These are phyloP conservation scores for Papilio glaucus DNA, from an alignment of 1,140 invertebrate genomes.

Conservation along the genomic window DNA sequence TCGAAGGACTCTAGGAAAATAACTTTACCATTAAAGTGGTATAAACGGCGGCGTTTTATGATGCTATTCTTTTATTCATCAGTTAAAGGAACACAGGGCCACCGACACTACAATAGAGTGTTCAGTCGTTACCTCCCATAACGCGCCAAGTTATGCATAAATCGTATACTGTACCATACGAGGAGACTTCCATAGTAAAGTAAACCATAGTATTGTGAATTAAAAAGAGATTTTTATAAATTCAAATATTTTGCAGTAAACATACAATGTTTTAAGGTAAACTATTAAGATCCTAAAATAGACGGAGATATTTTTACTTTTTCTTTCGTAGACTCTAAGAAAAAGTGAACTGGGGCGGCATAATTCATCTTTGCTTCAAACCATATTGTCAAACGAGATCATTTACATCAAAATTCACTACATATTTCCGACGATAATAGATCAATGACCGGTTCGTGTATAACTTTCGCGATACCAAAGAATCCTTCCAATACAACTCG, in stretches of 20 bases:
- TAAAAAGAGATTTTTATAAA: neutral
- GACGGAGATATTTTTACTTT: neutral
- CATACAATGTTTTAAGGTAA: neutral
- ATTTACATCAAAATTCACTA: neutral
- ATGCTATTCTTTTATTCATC: conserved; percentile 34
- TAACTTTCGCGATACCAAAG: neutral
- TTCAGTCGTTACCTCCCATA: conserved; percentile 35
- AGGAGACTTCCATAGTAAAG: neutral
- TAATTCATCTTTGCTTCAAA: too few species aligned
- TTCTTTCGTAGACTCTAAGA: neutral
- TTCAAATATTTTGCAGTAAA: neutral
- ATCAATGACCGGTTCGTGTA: neutral
- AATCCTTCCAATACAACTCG: conserved; percentile 18
- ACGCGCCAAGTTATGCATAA: conserved; percentile 30
- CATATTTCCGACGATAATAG: neutral
- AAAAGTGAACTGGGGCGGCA: neutral
- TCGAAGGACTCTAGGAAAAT: conserved; percentile 20
- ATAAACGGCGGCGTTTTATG: neutral
- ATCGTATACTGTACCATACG: neutral
- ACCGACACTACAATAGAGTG: conserved; percentile 40
- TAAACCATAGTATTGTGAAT: neutral
- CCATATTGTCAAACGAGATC: too few species aligned
- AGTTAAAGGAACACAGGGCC: conserved; percentile 23
- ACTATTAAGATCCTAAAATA: neutral
- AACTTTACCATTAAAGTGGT: conserved; percentile 30